Conservation (phyloP, 2,888 invertebrate genomes). For the Phorcus lineatus region DNA sequence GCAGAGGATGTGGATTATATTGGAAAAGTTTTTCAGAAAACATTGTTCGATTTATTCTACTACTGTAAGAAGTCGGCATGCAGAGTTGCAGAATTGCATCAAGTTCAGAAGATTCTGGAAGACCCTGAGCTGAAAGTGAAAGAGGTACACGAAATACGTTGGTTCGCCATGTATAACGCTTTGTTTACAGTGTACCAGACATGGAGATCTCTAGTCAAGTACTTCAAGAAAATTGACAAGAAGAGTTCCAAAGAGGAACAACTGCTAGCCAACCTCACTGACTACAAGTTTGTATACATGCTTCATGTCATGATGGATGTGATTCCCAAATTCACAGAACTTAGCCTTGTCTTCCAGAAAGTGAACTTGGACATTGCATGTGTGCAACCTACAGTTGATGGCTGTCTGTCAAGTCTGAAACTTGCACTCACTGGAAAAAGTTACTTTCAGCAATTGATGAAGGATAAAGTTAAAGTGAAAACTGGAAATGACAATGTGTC, state of each 20-base stretch:
- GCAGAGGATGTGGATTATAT: not conserved
- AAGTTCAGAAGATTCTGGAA: not conserved
- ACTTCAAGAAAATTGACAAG: not conserved
- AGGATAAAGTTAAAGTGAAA: not conserved
- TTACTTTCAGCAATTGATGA: not conserved
- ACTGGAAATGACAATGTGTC: not conserved
- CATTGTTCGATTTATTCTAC: not conserved
- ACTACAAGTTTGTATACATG: not conserved
- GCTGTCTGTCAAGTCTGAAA: not conserved
- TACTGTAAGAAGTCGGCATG: not conserved
- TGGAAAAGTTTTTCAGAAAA: not conserved
- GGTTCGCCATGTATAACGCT: not conserved
- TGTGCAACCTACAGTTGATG: not conserved
- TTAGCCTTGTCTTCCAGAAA: not conserved
- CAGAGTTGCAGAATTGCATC: not conserved
- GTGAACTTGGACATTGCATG: not conserved
- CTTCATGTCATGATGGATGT: not conserved
- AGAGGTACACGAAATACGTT: not conserved
- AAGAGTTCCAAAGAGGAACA: not conserved
- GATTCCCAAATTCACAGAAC: not conserved
- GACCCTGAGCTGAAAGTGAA: not conserved
- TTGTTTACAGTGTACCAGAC: not conserved
- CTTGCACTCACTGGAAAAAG: not conserved
- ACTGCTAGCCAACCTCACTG: not conserved
- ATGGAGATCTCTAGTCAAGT: not conserved